Base-by-base conservation (phyloP, 2,113 vertebrate species). In the Dendropsophus ebraccatus region DNA sequence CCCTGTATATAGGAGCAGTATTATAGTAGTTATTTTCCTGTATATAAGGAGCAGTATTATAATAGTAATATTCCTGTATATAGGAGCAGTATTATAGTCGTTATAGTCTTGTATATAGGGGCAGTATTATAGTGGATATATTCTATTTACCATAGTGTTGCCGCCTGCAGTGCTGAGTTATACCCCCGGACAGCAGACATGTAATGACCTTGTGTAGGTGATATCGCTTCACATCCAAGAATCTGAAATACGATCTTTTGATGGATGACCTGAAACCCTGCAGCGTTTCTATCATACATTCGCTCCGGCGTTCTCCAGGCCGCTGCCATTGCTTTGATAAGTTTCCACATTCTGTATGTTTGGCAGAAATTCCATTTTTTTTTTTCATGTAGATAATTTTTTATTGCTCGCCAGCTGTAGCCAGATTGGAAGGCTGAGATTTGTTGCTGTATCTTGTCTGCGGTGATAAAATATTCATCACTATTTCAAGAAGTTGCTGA, bases 401-500 rank as follows among this genome's bases (percentile, higher is more conserved):
- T 86, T 86, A 86, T 86, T 86, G 75, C 84, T 72, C 49, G 49
- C 54, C 84, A 80, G 84, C 49, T 78, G 75, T 45, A 70, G 75
- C 84, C 84, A 70, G 62, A 86, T 86, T 86, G 62, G 62, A 47
- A 30, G 75, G 30, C 23, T 70, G 23, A 86, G 84, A 86, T 86
- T 86, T 86, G 84, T 86, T 52, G 84, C 76, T 72, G 84, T 70
- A 80, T 86, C 84, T 86, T 86, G 84, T 79, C 84, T 86, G 76
- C 74, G 19, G 76, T 41, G 62, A 86, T 86, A 86, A 86, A 86
- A 86, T 86, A 86, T 86, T 86, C 84, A 86, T 79, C 84, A 86
- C 30, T 86, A 80, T 86, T 86, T 86, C 84, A 58, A 86, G 75
- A 86, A 80, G 77, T 86, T 86, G 84, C 84, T 86, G 84, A 86